Base-by-base conservation (phyloP, 2,888 invertebrate species). In the Papilio gigon region DNA sequence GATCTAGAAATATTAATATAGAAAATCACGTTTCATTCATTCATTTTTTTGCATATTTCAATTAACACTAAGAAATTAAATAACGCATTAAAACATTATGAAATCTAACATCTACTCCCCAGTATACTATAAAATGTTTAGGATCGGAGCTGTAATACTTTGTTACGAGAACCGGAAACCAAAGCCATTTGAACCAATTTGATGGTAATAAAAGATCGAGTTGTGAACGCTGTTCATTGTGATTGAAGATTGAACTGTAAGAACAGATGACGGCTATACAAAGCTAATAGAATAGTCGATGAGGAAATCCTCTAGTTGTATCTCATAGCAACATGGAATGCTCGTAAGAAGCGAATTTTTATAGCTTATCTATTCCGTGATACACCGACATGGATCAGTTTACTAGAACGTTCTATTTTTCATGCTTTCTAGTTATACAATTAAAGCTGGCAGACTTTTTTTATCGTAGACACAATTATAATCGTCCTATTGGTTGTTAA, bases 151-250 rank as follows among this genome's bases (percentile, higher is more conserved):
- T 12, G 25, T 14, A 14, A 25, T 30, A 56, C 30, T 30, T 30
- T 56, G 30, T 11, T 56, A 56, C 53, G 53, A 30, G 53, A 65
- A 67, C 68, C 74, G 75, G 76, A 76, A 74, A 71, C 70, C 65
- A 59, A 65, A 64, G 71, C 74, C 72, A 76, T 76, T 76, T 75
- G 73, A 73, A 70, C 70, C 76, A 77, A 75, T 77, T 76, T 74
- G 71, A 71, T 68, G 69, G 64, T 60, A 72, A 74, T 74, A 75
- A 70, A 65, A 42, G 33, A 44, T 66, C n/a, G 27, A 63, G 63
- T 40, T n/a, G 40, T 58, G 47, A 67, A 59, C 63, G 61, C 42
- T 61, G 67, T 42, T 37, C 70, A 71, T 66, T 67, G 71, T 65
- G 58, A 17, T 3, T 40, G 65, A 56, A 65, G 33, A 61, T 65